Evolutionary conservation across 2,888 invertebrate species (phyloP).

Genomic region (Leptodirus hochenwartii): DNA sequence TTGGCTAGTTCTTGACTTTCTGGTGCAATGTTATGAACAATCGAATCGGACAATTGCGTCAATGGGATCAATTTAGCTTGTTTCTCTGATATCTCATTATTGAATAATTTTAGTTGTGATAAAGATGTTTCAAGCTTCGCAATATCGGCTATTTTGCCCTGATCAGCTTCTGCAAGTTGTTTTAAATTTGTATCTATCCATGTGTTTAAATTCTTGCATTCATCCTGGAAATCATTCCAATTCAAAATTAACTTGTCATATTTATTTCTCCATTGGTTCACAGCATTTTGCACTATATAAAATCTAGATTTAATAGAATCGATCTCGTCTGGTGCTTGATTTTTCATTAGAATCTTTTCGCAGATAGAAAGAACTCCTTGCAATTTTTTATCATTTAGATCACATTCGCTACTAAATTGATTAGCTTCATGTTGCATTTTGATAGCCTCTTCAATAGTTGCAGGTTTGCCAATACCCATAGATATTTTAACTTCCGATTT

Average conservation of each 20-base stretch:
- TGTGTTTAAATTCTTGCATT: constrained; percentile 53
- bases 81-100: constrained; percentile 71
- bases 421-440: constrained; percentile 53
- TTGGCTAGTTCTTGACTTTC: constrained; percentile 60
- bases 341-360: constrained; percentile 56
- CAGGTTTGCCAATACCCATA: constrained; percentile 52
- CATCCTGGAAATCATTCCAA: constrained; percentile 69
- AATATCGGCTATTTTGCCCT: constrained; percentile 49
- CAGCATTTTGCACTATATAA: constrained; percentile 66
- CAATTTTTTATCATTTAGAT: constrained; percentile 53
- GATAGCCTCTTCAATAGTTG: constrained; percentile 63
- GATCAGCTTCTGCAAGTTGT: constrained; percentile 34
- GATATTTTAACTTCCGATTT: constrained; percentile 68
- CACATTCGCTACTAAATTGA: constrained; percentile 59
- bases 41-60: constrained; percentile 62
- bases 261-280: constrained; percentile 60
- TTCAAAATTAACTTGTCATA: constrained; percentile 58
- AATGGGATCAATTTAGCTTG: constrained; percentile 65
- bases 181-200: constrained; percentile 59
- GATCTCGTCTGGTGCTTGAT: constrained; percentile 65
- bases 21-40: constrained; percentile 56
- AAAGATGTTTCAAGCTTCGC: constrained; percentile 61
- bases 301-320: constrained; percentile 70
- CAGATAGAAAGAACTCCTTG: constrained; percentile 56
- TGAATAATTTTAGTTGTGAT: constrained; percentile 57